Evolutionary conservation across 2,888 invertebrate species (phyloP), one percentile per base, ranked within the genome.

Genomic region (Peribatodes rhomboidaria): DNA sequence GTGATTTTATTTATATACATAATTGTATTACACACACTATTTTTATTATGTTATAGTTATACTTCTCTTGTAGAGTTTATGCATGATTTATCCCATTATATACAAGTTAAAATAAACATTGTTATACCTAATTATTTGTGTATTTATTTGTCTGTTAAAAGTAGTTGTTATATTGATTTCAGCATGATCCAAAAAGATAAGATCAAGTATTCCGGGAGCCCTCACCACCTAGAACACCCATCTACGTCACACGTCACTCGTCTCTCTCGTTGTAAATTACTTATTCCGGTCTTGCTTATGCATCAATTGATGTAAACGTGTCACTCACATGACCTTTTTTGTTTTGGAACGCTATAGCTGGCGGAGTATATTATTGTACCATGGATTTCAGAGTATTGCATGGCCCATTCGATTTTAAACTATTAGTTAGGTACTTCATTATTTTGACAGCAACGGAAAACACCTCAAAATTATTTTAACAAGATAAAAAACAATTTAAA

Each of bases 321-420:
- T n/a, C n/a, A n/a, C n/a, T n/a, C n/a, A n/a, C n/a, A n/a, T n/a
- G n/a, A n/a, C n/a, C n/a, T n/a, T n/a, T n/a, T n/a, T n/a, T n/a
- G n/a, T n/a, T n/a, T n/a, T n/a, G n/a, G n/a, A n/a, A n/a, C n/a
- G n/a, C n/a, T n/a, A n/a, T n/a, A n/a, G n/a, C n/a, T n/a, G n/a
- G n/a, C n/a, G n/a, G n/a, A n/a, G n/a, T n/a, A n/a, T n/a, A n/a
- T n/a, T n/a, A n/a, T n/a, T n/a, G n/a, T n/a, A n/a, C n/a, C n/a
- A n/a, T n/a, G n/a, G n/a, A n/a, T 10, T 27, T 46, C 7, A 22
- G 4, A n/a, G n/a, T 20, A 39, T n/a, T 37, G 20, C 57, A 37
- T 47, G 57, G 22, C 57, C 57, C 14, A 57, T 22, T 37, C n/a
- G 57, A 47, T 57, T 57, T 37, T n/a, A 22, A 14, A 37, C 16